Percentiles rank a stretch among this genome's conserved stretches.
Evolutionary conservation across 2,113 vertebrate species (phyloP).

Genomic region (Anas platyrhynchos): DNA sequence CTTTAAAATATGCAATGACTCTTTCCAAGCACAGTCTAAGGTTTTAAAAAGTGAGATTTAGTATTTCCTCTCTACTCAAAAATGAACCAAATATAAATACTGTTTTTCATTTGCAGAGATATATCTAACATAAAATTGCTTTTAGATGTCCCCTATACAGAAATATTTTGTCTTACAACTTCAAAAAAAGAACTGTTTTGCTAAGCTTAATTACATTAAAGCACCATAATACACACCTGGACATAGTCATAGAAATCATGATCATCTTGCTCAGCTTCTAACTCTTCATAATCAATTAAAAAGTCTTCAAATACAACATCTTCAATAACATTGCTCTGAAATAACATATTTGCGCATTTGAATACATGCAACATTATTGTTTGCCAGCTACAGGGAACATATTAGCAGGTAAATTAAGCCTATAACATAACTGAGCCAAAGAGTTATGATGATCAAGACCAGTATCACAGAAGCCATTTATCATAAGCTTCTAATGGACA

Average conservation of each 20-base stretch:
- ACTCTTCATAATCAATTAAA: not conserved
- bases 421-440: not conserved
- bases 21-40: not conserved
- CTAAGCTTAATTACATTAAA: not conserved
- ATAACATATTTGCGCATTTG: not conserved
- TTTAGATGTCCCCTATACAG: not conserved
- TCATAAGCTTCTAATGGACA: not conserved
- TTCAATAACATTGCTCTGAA: constrained; percentile 30
- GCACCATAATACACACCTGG: not conserved
- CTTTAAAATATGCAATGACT: not conserved
- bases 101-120: not conserved
- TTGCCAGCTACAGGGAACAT: not conserved
- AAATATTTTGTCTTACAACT: not conserved
- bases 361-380: not conserved
- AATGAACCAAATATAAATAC: not conserved
- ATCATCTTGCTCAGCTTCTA: not conserved
- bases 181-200: not conserved
- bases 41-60: not conserved
- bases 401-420: not conserved
- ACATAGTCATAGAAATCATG: not conserved
- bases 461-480: not conserved
- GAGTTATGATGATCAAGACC: not conserved
- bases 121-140: not conserved
- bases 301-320: constrained; percentile 30
- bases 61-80: not conserved